Base-by-base conservation (phyloP, 2,888 invertebrate genomes). In the Pecten maximus region DNA sequence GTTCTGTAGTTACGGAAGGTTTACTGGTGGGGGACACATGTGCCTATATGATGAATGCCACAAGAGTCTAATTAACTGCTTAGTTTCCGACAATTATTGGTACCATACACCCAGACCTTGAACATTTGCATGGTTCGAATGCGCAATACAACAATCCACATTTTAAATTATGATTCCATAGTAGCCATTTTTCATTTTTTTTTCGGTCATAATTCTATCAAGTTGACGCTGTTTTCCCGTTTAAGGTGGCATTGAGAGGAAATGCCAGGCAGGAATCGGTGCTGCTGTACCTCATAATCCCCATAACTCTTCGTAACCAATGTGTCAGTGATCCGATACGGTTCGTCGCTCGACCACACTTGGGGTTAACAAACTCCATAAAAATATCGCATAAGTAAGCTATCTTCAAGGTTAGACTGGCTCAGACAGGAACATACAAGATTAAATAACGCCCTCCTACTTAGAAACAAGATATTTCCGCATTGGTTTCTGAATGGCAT, bases 401-500 rank as follows among this genome's bases (percentile, higher is more conserved):
- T 74, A 74, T 74, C 74, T 35, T 28, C 35, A 35, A 74, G 19
- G 74, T 35, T 74, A 74, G 74, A 35, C 74, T 35, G 74, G 23
- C 74, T 74, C 74, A 74, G 74, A 74, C 74, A 74, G 35, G 74
- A 15, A 74, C 12, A 19, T 28, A 15, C 28, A 8, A 74, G 74
- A 74, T 74, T 74, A 74, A 74, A 35, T 74, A 74, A 74, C 35
- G 74, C 74, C 74, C 74, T 60, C 74, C 74, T 35, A 74, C 74
- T 35, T 35, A 28, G 74, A 74, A 60, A n/a, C n/a, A n/a, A n/a
- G n/a, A n/a, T 23, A 4, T 23, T n/a, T 74, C 35, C 10, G 10
- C 28, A 74, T 28, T 35, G 35, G 35, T 74, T 74, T 35, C 74
- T 74, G 74, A 10, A 12, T 74, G 35, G 35, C 74, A 28, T 60